These are phyloP conservation scores for Andrena trimmerana DNA, from an alignment of 2,888 invertebrate species.

Conservation along the genomic window DNA sequence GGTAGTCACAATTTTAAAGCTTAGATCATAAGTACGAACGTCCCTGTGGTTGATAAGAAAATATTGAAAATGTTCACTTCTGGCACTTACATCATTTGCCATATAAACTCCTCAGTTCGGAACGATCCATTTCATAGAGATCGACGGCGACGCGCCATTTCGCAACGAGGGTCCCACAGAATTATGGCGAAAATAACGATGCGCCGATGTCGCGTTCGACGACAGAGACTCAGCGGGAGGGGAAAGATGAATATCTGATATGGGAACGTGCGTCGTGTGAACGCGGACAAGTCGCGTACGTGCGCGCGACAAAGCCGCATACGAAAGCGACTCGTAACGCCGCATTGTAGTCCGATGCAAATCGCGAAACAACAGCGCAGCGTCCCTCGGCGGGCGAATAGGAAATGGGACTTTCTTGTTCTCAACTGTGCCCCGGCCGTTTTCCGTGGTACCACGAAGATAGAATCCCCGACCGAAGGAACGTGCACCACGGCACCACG, in stretches of 20 bases:
- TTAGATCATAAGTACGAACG: too few species aligned
- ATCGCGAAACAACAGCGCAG: conserved; percentile 65
- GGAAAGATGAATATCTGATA: conserved; percentile 80
- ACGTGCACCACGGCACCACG: background rate
- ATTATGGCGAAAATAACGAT: conserved; percentile 76
- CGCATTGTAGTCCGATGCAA: conserved; percentile 63
- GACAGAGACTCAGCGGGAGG: conserved; percentile 71
- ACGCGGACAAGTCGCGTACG: conserved; percentile 67
- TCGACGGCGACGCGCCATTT: conserved; percentile 70
- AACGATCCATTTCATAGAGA: background rate
- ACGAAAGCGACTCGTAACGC: conserved; percentile 32
- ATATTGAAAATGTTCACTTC: too few species aligned
- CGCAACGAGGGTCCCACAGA: conserved; percentile 79
- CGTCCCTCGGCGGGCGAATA: conserved; percentile 33
- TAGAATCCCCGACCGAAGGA: conserved; percentile 10
- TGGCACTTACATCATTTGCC: too few species aligned
- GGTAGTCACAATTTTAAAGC: too few species aligned
- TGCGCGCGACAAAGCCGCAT: conserved; percentile 58
- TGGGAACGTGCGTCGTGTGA: conserved; percentile 81
- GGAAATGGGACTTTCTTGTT: conserved; percentile 62
- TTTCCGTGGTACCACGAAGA: conserved; percentile 43
- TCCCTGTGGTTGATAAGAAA: too few species aligned
- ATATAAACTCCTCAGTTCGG: too few species aligned
- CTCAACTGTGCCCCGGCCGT: conserved; percentile 39
- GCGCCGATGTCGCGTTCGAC: conserved; percentile 76